Percentiles rank a stretch among this genome's conserved stretches.
These are phyloP conservation scores for Cheilosia pagana DNA, from an alignment of 2,888 invertebrate genomes.

Conservation along the genomic window DNA sequence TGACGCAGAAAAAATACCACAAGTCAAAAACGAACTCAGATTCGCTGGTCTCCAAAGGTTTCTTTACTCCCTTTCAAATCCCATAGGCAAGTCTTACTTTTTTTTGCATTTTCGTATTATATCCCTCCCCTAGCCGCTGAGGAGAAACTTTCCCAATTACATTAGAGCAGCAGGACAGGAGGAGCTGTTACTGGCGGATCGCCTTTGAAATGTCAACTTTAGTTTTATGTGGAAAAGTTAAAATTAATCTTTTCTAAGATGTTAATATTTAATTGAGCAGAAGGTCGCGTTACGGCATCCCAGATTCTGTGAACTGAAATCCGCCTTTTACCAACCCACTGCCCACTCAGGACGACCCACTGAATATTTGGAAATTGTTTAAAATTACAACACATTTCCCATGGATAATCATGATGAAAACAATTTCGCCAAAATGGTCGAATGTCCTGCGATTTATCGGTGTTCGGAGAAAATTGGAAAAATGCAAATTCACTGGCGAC, in stretches of 20 bases:
- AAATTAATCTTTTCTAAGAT: slow-evolving; percentile 1
- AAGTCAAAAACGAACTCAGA: no score
- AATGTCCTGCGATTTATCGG: slow-evolving; percentile 33
- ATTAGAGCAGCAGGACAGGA: neutral
- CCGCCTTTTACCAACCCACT: no score
- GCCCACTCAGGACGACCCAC: no score
- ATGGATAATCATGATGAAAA: slow-evolving; percentile 34
- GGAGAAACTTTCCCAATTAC: slow-evolving; percentile 20
- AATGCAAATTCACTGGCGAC: slow-evolving; percentile 54
- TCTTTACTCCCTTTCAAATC: neutral
- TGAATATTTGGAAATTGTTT: neutral
- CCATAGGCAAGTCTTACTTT: neutral
- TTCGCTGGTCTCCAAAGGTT: no score
- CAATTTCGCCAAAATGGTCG: slow-evolving; percentile 33
- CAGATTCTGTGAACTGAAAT: no score
- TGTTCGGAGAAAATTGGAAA: slow-evolving; percentile 44
- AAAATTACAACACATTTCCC: neutral
- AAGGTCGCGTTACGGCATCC: neutral
- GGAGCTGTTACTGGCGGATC: neutral
- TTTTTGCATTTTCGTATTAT: neutral
- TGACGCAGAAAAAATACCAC: no score
- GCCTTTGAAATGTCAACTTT: neutral
- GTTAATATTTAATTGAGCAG: slow-evolving; percentile 24
- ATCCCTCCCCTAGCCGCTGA: neutral
- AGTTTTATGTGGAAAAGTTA: slow-evolving; percentile 38